Evolutionary conservation across 2,888 invertebrate genomes (phyloP), one percentile per base, ranked within the genome.

Genomic region (Notocelia uddmanniana): DNA sequence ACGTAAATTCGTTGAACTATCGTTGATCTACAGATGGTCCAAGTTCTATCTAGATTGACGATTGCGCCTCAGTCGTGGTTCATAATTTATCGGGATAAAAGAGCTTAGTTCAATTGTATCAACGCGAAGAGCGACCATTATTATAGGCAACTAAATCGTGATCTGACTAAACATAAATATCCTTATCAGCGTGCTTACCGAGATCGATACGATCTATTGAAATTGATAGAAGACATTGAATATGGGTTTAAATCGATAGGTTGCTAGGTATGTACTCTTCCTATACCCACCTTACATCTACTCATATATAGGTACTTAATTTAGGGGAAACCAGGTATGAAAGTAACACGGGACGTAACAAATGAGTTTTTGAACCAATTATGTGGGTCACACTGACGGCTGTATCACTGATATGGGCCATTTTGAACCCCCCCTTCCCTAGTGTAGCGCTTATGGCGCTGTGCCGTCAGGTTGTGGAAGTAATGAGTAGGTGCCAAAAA

Each of bases 131-230:
- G 52, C 21, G 37, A 23, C 31, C 19, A 50, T 21, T n/a, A 48
- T 37, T 54, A 64, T 37, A 37, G 64, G 54, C 21, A 54, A 64
- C 52, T 64, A 52, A 52, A 64, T 64, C 63, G 52, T 64, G 63
- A 64, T 64, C 63, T 37, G 63, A 34, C 37, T 52, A 37, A 52
- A 64, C 63, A 64, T 64, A 64, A 64, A 64, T 64, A 64, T 52
- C 50, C 63, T 37, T 52, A 63, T 63, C 37, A 64, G 21, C 52
- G 52, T 54, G 52, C 37, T 64, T 37, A 64, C 52, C 54, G 37
- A 64, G 52, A 54, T 34, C 52, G 64, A 64, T 64, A 64, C 34
- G n/a, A 54, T 64, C 64, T 64, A 37, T 64, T 64, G 52, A 37
- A 54, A 64, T 54, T 64, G 64, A 64, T 54, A 64, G 54, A 64